Conservation (phyloP, 1,140 invertebrate species). For the Lucilia cuprina region DNA sequence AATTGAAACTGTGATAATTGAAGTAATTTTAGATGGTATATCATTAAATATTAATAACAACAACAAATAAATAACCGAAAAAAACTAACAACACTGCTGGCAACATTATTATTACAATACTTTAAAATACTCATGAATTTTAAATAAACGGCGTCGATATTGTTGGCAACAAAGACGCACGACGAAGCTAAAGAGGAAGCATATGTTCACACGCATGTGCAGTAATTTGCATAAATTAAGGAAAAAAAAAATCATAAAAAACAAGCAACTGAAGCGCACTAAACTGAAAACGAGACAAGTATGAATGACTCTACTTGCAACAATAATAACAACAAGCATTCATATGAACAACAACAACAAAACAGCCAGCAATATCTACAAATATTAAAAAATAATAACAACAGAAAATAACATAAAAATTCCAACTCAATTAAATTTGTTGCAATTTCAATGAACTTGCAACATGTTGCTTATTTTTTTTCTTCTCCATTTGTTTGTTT, state of each 20-base stretch:
- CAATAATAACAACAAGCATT: neutral
- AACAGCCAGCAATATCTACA: neutral
- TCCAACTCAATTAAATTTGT: neutral
- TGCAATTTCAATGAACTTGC: conserved; percentile 14
- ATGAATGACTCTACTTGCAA: neutral
- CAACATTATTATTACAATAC: neutral
- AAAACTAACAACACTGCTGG: neutral
- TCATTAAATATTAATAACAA: neutral
- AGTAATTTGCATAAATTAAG: conserved; percentile 34
- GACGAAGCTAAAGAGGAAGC: neutral
- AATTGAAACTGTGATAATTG: conserved; percentile 11
- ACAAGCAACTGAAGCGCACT: neutral
- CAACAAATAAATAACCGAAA: neutral
- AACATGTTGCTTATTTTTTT: neutral
- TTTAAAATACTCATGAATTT: neutral
- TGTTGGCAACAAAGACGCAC: neutral
- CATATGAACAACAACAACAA: neutral
- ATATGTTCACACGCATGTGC: conserved; percentile 29
- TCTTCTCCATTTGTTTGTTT: neutral
- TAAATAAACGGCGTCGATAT: neutral
- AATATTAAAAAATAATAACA: neutral
- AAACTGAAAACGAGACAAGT: neutral
- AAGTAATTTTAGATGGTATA: neutral
- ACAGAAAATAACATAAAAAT: neutral
- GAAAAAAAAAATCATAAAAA: neutral